A percentile compares a stretch with the other conserved stretches of the same genome.
Conservation (phyloP, 2,113 vertebrate genomes). For the Cisticola juncidis region DNA sequence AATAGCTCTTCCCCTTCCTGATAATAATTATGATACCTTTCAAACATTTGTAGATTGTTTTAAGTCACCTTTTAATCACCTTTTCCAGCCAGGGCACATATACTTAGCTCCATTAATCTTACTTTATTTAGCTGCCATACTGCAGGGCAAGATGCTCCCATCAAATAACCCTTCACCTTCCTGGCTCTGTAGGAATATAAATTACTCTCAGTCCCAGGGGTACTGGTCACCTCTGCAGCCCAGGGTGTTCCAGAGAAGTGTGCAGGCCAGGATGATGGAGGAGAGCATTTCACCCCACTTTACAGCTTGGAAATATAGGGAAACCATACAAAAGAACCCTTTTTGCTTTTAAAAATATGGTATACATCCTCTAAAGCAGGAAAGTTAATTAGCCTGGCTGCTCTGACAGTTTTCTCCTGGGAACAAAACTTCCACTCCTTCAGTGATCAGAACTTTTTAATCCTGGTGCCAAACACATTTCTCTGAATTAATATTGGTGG, state of each 20-base stretch:
- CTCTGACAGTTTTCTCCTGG: slow-evolving; percentile 18
- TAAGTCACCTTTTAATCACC: slow-evolving; percentile 25
- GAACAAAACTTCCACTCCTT: background rate
- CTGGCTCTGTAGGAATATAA: background rate
- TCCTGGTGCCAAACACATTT: slow-evolving; percentile 18
- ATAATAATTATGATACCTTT: background rate
- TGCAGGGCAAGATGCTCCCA: background rate
- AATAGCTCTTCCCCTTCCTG: background rate
- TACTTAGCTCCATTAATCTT: slow-evolving; percentile 18
- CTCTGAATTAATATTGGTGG: slow-evolving; percentile 22
- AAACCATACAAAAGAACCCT: background rate
- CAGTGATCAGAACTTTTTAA: slow-evolving; percentile 17
- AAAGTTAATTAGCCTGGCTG: slow-evolving; percentile 12
- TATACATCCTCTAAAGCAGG: background rate
- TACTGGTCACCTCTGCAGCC: background rate
- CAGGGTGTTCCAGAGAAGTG: rapidly evolving
- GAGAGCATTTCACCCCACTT: background rate
- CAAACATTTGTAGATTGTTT: background rate
- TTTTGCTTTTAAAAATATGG: background rate
- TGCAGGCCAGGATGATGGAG: background rate
- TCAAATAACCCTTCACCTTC: background rate
- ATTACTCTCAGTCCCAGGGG: background rate
- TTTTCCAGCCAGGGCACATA: background rate
- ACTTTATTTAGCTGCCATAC: slow-evolving; percentile 7
- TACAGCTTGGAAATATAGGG: background rate